A percentile compares a stretch with the other conserved stretches of the same genome.
Conservation (phyloP, 2,113 vertebrate species). For the Gymnobelideus leadbeateri region DNA sequence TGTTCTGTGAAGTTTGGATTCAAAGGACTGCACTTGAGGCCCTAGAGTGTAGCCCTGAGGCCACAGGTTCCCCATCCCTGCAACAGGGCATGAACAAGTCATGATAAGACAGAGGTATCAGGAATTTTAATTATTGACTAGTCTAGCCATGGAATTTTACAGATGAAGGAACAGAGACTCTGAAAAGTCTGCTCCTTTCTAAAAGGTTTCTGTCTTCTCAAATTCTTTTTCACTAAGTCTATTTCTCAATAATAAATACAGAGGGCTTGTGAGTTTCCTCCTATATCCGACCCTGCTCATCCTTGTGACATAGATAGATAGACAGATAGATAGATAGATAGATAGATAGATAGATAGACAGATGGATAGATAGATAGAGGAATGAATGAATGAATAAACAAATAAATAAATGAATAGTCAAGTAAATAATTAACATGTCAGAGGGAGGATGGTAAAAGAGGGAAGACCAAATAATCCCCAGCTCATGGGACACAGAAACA, state of each 20-base stretch:
- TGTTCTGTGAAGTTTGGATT: no score
- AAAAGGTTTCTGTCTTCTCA: not conserved
- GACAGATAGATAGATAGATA: no score
- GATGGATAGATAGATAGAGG: no score
- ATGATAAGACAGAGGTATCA: not conserved
- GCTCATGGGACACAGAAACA: not conserved
- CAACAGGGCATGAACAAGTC: not conserved
- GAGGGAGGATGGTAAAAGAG: not conserved
- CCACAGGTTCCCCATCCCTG: no score
- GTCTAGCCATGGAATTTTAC: not conserved
- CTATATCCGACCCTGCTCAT: not conserved
- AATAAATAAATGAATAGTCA: not conserved
- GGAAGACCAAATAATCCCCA: slow-evolving; percentile 16
- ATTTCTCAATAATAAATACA: not conserved
- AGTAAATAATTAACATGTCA: not conserved
- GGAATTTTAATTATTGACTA: not conserved
- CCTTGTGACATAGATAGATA: not conserved
- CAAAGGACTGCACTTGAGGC: no score
- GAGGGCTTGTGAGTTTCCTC: not conserved
- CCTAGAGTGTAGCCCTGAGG: no score
- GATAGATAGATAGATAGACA: no score
- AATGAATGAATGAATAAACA: not conserved
- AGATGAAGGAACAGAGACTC: not conserved
- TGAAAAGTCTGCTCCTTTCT: not conserved
- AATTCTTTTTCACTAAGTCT: not conserved